A percentile compares a stretch with the other conserved stretches of the same genome.
These are phyloP conservation scores for Myiozetetes cayanensis DNA, from an alignment of 2,113 vertebrate genomes.

Conservation along the genomic window DNA sequence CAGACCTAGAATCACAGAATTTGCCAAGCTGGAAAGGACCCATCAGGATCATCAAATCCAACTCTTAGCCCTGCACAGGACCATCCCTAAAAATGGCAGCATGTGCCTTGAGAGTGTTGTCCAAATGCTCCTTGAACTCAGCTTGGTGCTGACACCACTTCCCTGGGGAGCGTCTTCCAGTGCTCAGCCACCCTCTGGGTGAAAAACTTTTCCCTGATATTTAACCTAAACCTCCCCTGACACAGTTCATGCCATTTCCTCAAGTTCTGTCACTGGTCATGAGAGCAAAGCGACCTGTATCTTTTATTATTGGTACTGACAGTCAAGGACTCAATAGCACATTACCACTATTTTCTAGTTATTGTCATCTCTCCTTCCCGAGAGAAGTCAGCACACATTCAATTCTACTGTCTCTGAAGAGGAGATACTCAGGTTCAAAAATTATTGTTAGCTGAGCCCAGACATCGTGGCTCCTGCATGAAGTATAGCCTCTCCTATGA, in stretches of 20 bases:
- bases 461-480: slow-evolving; percentile 19
- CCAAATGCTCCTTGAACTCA: fast-evolving
- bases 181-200: background rate
- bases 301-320: background rate
- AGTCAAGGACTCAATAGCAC: background rate
- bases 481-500: slow-evolving; percentile 7
- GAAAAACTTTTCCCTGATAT: background rate
- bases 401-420: background rate
- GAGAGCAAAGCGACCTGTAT: background rate
- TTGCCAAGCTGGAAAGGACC: background rate
- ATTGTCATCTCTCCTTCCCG: fast-evolving
- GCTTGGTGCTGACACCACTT: background rate
- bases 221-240: background rate
- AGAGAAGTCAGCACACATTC: background rate
- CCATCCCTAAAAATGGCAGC: background rate
- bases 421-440: background rate
- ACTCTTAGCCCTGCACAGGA: background rate
- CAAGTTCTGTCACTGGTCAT: background rate
- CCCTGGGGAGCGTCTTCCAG: background rate
- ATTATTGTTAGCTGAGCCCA: background rate
- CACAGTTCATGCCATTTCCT: background rate
- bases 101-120: background rate
- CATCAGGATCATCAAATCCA: background rate
- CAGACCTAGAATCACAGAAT: fast-evolving
- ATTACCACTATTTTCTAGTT: background rate